Conservation (phyloP, 30 jellyfish, hydroid and myxozoan genomes). For the Mastigias papua region DNA sequence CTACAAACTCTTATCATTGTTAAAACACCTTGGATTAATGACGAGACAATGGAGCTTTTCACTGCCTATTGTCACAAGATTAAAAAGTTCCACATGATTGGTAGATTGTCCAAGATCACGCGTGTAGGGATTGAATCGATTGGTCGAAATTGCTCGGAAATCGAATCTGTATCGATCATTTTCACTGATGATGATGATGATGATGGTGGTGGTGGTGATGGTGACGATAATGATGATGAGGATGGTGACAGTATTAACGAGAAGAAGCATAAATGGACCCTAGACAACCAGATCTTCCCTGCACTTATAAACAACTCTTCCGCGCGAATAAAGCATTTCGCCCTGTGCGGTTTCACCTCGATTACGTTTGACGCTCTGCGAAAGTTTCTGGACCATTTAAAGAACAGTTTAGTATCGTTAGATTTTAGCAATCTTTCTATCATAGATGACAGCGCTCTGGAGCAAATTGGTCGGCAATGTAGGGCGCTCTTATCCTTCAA, state of each 20-base stretch:
- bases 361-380: conserved; percentile 85
- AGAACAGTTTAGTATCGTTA: conserved; percentile 73
- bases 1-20: conserved; percentile 79
- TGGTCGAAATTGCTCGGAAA: conserved; percentile 91
- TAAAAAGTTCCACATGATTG: conserved; percentile 84
- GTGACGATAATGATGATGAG: too few relatives aligned
- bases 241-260: conserved; percentile 41
- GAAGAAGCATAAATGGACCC: conserved; percentile 83
- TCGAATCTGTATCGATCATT: conserved; percentile 86
- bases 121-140: conserved; percentile 97
- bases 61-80: conserved; percentile 94
- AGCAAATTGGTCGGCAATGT: conserved; percentile 86
- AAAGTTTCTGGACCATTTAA: conserved; percentile 81
- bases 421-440: conserved; percentile 84
- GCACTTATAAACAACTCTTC: conserved; percentile 91
- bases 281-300: conserved; percentile 89
- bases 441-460: conserved; percentile 83
- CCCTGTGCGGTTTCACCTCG: conserved; percentile 87
- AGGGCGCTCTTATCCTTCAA: conserved; percentile 63
- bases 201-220: too few relatives aligned
- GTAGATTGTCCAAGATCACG: conserved; percentile 85
- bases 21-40: conserved; percentile 92
- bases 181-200: conserved; percentile 79
- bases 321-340: conserved; percentile 87
- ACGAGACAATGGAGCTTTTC: conserved; percentile 91